Evolutionary conservation across 2,113 vertebrate genomes (phyloP), one percentile per base, ranked within the genome.

Genomic region (Psilopsiagon aurifrons): DNA sequence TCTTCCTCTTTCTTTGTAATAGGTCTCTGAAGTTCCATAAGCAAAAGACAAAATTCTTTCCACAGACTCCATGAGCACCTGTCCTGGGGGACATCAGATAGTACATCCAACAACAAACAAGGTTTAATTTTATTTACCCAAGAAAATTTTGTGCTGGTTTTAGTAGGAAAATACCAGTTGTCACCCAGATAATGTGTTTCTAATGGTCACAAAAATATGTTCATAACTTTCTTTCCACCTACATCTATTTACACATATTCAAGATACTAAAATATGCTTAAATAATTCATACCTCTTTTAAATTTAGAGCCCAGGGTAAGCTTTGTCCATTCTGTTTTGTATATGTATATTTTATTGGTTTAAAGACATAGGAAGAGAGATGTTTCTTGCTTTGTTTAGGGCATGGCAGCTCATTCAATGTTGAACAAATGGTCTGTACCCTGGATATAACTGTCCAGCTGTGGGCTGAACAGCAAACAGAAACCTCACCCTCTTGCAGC

Each of bases 1-100:
- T 39, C 33, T 64, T 83, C 62, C 71, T 86, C 62, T 77, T 96
- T 83, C 64, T 92, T 87, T 90, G 20, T 78, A 94, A 79, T 54
- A 90, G 57, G 23, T 68, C 86, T 95, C 85, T n/a, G 39, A 88
- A 60, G 17, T 83, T 96, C 77, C 44, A 47, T 63, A 25, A 37
- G 27, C 79, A 52, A n/a, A 84, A 85, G 79, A 57, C 23, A 47
- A 74, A 93, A 84, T 89, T 89, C 60, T 73, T 89, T 44, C 27
- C 62, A 11, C 35, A 5, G 13, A 12, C 47, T 78, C 22, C 37
- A 41, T 33, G 71, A 69, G 29, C 18, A 85, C 47, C 27, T 37
- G 70, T 24, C 7, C 43, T 87, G 81, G 79, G 78, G 62, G 92
- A 63, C 71, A 71, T 74, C 74, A 71, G 63, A 59, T n/a, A 91